Conservation (phyloP, 2,113 vertebrate genomes). For the Thunnus thynnus region DNA sequence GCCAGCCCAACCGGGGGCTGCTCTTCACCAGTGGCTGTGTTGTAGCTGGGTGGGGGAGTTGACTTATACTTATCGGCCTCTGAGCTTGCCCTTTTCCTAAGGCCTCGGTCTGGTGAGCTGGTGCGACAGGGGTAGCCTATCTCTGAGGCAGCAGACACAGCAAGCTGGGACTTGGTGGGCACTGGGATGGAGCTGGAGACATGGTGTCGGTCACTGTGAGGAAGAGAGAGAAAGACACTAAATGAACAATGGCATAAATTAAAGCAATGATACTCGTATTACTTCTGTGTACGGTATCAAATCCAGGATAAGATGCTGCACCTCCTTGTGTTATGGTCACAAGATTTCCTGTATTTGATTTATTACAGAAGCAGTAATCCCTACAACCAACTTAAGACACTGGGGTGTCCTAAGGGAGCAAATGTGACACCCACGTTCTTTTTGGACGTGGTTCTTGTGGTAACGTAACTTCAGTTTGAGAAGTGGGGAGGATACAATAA, state of each 20-base stretch:
- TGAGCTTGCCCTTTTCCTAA: constrained; percentile 89
- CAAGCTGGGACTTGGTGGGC: constrained; percentile 89
- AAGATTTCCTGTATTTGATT: not conserved
- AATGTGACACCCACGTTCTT: constrained; percentile 1
- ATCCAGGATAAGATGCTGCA: not conserved
- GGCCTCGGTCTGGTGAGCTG: constrained; percentile 90
- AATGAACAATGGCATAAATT: not conserved
- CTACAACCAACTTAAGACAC: constrained; percentile 12
- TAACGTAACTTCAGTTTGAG: no score
- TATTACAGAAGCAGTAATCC: not conserved
- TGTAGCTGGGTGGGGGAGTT: constrained; percentile 89
- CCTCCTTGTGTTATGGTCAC: no score
- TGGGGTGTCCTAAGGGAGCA: not conserved
- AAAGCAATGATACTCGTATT: not conserved
- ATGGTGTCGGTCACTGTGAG: constrained; percentile 88
- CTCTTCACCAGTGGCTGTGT: constrained; percentile 77
- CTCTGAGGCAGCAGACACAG: constrained; percentile 85
- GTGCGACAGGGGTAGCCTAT: constrained; percentile 80
- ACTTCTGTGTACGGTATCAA: not conserved
- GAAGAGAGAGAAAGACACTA: constrained; percentile 4
- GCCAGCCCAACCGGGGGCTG: constrained; percentile 35
- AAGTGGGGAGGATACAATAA: no score
- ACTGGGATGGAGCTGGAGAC: constrained; percentile 93
- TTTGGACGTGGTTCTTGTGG: not conserved
- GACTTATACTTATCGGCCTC: constrained; percentile 88